A percentile compares a stretch with the other conserved stretches of the same genome.
phyloP scores from a whole-genome alignment of 92 coral and sea anemone species.

The Metridium senile region DNA sequence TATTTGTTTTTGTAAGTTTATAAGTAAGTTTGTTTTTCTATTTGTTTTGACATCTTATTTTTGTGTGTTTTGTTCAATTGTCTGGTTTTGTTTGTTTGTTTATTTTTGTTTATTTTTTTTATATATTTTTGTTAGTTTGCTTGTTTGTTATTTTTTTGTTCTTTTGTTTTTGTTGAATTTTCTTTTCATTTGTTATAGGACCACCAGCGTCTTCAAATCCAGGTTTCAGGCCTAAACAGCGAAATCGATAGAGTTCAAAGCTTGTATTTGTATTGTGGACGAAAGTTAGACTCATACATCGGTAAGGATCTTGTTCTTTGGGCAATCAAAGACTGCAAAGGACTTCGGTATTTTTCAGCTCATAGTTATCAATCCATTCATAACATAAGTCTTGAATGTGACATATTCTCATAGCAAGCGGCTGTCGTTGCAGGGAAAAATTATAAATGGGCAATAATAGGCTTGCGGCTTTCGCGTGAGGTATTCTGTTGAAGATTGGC shows the following conservation, averaged over 20 bases:
- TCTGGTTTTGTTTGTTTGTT: neutral
- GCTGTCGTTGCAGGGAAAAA: too few species aligned
- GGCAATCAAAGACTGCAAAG: slow-evolving; percentile 69
- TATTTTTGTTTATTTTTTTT: neutral
- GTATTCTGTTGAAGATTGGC: too few species aligned
- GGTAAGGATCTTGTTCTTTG: slow-evolving; percentile 71
- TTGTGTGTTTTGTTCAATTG: neutral
- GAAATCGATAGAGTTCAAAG: slow-evolving; percentile 92
- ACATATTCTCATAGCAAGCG: too few species aligned
- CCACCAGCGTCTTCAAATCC: slow-evolving; percentile 91
- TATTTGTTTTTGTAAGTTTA: neutral
- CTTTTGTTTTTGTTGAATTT: neutral
- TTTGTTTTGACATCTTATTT: too few species aligned
- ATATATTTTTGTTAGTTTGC: neutral
- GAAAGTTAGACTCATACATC: slow-evolving; percentile 96
- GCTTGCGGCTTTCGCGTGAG: too few species aligned
- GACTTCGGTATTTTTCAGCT: slow-evolving; percentile 38
- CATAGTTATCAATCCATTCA: too few species aligned
- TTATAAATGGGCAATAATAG: too few species aligned
- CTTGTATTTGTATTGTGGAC: slow-evolving; percentile 88
- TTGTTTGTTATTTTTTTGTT: neutral
- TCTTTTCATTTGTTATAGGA: slow-evolving; percentile 50
- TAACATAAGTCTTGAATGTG: too few species aligned
- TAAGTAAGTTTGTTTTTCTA: too few species aligned
- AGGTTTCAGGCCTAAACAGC: slow-evolving; percentile 77